Base-by-base conservation (phyloP, 2,797 vertebrate genomes). In the Rhinichthys osculus region DNA sequence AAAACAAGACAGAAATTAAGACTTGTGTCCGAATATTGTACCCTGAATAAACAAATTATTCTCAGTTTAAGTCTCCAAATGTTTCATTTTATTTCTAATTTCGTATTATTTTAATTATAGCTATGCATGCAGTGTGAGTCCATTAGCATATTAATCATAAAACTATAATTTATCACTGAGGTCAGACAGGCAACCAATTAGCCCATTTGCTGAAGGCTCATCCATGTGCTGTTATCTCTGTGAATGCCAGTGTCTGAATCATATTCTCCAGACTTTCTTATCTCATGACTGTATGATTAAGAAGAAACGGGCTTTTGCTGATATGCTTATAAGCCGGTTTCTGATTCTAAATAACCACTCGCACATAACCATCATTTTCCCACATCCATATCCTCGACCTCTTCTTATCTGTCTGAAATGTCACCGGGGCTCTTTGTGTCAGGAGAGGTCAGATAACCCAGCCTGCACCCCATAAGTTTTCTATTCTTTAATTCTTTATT, bases 381-480 rank as follows among this genome's bases (percentile, higher is more conserved):
- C 35, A 11, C 35, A 33, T 50, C 27, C 23, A 23, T 35, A 13
- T 33, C 14, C 7, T 38, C 38, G 5, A 38, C 38, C 38, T 33
- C 70, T 52, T 69, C 73, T 83, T 88, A 88, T 90, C 85, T 30
- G 17, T 52, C 35, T 59, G 59, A 90, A 88, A 90, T 88, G 89
- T 85, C 89, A 87, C 54, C 38, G 0, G n/a, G 38, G 9, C 38
- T 44, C 30, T 13, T 64, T 0, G 23, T 52, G 30, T 83, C 11
- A 64, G 2, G 16, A 38, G 67, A 19, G 42, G 67, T 54, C 35
- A 73, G 66, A 33, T 84, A 44, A 70, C 42, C 42, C 42, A 1
- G 64, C 42, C 50, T 77, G 70, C 62, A 69, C 80, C 21, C 27
- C 10, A 21, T 42, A 35, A 7, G 16, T 40, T 57, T 27, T 19